Percentiles rank a stretch among this genome's conserved stretches.
Conservation (phyloP, 2,113 vertebrate genomes). For the Carassius auratus region DNA sequence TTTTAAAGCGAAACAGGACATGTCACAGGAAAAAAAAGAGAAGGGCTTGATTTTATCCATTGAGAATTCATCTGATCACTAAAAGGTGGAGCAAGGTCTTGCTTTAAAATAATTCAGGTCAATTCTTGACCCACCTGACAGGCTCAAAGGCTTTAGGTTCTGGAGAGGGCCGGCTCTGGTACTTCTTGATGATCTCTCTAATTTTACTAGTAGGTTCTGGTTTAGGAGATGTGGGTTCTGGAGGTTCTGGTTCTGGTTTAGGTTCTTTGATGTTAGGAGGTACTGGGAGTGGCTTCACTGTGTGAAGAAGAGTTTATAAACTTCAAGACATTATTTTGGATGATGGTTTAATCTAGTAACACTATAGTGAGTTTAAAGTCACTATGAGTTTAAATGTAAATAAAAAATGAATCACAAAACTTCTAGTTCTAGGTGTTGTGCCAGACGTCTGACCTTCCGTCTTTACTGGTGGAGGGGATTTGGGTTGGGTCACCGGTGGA, state of each 20-base stretch:
- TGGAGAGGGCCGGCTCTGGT: slow-evolving; percentile 80
- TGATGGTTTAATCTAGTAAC: too few species aligned
- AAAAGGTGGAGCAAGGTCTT: background rate
- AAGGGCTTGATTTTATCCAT: background rate
- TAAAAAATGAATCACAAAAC: too few species aligned
- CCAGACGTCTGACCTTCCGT: slow-evolving; percentile 59
- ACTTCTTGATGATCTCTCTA: slow-evolving; percentile 87
- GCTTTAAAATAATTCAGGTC: background rate
- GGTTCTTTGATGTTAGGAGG: slow-evolving; percentile 28
- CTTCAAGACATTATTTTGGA: background rate
- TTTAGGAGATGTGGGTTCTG: slow-evolving; percentile 41
- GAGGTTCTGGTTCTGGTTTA: background rate
- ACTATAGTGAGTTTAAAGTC: background rate
- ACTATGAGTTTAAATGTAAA: too few species aligned
- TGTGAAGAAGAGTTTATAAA: background rate
- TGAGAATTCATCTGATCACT: background rate
- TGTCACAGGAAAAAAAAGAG: too few species aligned
- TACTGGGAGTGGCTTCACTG: slow-evolving; percentile 47
- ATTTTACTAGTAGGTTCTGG: slow-evolving; percentile 84
- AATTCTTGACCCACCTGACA: slow-evolving; percentile 69
- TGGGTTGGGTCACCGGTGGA: slow-evolving; percentile 35
- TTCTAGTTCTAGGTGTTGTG: background rate
- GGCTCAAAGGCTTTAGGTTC: slow-evolving; percentile 78
- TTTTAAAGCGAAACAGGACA: too few species aligned
- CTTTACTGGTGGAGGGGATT: slow-evolving; percentile 53